Percentiles rank a stretch among this genome's conserved stretches.
Conservation (phyloP, 2,113 vertebrate genomes). For the Cheilinus undulatus region DNA sequence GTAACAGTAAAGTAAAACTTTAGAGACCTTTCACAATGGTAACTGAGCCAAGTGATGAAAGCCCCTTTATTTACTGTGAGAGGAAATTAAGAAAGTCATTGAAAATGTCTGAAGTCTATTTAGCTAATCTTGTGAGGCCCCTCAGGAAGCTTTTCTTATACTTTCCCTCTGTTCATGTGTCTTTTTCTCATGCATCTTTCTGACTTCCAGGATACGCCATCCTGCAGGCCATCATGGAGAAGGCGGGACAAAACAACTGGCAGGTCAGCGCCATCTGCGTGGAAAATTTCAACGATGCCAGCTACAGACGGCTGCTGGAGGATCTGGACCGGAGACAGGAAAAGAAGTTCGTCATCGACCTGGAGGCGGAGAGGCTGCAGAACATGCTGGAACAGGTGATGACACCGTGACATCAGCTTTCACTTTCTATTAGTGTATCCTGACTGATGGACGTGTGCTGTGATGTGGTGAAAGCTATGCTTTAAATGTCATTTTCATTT, state of each 20-base stretch:
- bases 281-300: conserved; percentile 98
- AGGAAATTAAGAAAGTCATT: too few relatives aligned
- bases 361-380: conserved; percentile 96
- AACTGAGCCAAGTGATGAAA: too few relatives aligned
- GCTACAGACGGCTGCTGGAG: conserved; percentile 95
- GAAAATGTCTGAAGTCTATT: too few relatives aligned
- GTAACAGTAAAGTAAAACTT: too few relatives aligned
- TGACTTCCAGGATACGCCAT: conserved; percentile 91
- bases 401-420: neutral
- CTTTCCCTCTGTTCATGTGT: neutral
- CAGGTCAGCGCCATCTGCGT: conserved; percentile 99
- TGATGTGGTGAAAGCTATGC: neutral
- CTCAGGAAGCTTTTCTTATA: neutral
- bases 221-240: conserved; percentile 99
- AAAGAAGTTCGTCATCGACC: conserved; percentile 99
- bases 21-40: too few relatives aligned
- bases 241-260: conserved; percentile 98
- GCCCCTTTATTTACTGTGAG: too few relatives aligned
- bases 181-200: neutral
- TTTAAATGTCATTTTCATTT: neutral
- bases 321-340: conserved; percentile 97
- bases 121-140: too few relatives aligned
- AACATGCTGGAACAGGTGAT: conserved; percentile 99
- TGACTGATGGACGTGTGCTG: neutral
- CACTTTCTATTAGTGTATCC: neutral